Evolutionary conservation across 2,113 vertebrate genomes (phyloP).

Genomic region (Sapayoa aenigma): DNA sequence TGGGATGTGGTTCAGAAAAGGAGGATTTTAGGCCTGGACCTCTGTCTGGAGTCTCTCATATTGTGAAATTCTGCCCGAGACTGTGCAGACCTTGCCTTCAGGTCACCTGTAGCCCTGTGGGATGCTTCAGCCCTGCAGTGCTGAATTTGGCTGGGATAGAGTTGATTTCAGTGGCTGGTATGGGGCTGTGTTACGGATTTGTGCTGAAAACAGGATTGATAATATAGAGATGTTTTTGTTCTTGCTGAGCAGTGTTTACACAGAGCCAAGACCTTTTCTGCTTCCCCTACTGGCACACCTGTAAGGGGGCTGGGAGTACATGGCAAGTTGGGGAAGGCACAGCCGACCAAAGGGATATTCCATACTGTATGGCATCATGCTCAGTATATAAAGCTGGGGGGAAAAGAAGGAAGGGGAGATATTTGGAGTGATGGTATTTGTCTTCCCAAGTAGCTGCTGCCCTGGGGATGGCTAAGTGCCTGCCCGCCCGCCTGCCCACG

Average conservation of each 20-base stretch:
- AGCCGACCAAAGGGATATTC: neutral
- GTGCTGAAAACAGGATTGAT: neutral
- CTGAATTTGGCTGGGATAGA: neutral
- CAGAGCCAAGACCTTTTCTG: neutral
- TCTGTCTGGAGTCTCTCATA: neutral
- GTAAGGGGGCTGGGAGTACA: neutral
- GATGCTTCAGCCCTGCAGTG: neutral
- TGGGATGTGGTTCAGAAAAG: neutral
- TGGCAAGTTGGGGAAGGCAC: neutral
- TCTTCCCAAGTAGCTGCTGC: neutral
- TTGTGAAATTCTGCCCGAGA: neutral
- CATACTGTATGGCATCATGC: neutral
- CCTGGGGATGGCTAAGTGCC: neutral
- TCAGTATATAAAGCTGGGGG: neutral
- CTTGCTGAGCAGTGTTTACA: neutral
- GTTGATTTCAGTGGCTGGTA: neutral
- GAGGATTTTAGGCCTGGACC: neutral
- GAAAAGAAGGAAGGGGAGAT: neutral
- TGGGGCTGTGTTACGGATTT: neutral
- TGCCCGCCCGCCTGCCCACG: neutral
- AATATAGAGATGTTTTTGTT: neutral
- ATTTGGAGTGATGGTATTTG: neutral
- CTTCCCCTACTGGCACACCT: fast-evolving
- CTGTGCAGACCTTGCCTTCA: fast-evolving
- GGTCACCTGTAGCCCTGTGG: fast-evolving